Conservation (phyloP, 2,888 invertebrate genomes). For the Mythimna pallens region DNA sequence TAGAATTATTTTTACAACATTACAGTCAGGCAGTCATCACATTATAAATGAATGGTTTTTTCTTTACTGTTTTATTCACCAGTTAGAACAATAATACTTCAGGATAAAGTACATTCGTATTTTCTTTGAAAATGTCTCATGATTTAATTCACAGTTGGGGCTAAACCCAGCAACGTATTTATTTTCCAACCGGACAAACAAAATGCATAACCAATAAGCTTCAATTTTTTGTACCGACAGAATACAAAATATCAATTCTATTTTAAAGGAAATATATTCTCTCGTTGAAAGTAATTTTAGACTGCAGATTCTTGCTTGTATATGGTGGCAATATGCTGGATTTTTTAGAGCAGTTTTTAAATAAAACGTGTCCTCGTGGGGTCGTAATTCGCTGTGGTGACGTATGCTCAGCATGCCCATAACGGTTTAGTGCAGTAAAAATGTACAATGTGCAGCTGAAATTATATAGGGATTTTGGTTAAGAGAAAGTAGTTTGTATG, state of each 20-base stretch:
- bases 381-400: constrained; percentile 42
- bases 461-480: constrained; percentile 33
- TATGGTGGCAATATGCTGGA: constrained; percentile 13
- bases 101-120: constrained; percentile 2
- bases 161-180: not conserved
- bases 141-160: not conserved
- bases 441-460: constrained; percentile 19
- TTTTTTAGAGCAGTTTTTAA: constrained; percentile 40
- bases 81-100: constrained; percentile 3
- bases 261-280: constrained; percentile 29
- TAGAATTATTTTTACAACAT: not conserved
- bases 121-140: constrained; percentile 6
- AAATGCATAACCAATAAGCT: constrained; percentile 30
- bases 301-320: constrained; percentile 20
- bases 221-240: constrained; percentile 1
- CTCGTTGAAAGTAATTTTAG: constrained; percentile 21
- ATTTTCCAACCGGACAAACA: constrained; percentile 17
- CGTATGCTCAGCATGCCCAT: constrained; percentile 33
- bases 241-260: constrained; percentile 28
- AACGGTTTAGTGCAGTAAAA: constrained; percentile 29
- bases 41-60: constrained; percentile 22
- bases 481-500: constrained; percentile 49
- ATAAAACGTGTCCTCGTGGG: constrained; percentile 38
- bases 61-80: not conserved
- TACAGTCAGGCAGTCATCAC: not conserved